These are phyloP conservation scores for Rhabdomys dilectus DNA, from an alignment of 2,113 vertebrate genomes.

Conservation along the genomic window DNA sequence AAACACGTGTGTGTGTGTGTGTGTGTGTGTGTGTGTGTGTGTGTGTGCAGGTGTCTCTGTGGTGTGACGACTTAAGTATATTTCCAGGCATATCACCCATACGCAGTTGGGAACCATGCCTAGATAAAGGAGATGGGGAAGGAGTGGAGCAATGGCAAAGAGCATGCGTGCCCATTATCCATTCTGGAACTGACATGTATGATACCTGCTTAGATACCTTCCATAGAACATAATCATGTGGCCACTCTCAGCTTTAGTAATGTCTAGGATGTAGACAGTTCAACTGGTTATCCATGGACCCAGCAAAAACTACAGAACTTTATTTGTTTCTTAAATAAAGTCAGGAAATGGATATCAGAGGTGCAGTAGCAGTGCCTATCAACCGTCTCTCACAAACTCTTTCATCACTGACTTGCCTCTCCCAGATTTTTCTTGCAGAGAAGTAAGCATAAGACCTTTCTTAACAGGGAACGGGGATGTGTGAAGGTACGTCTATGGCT, in stretches of 20 bases:
- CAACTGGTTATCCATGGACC: neutral
- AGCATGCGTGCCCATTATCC: neutral
- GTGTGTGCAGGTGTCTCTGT: neutral
- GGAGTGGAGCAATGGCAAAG: neutral
- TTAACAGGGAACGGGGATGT: neutral
- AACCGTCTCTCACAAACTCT: neutral
- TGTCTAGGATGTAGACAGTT: neutral
- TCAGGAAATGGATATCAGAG: neutral
- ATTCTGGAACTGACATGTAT: neutral
- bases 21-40: too few species aligned
- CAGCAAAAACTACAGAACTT: slow-evolving; percentile 4
- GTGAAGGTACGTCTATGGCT: neutral
- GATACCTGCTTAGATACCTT: neutral
- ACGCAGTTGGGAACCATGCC: neutral
- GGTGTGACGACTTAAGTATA: neutral
- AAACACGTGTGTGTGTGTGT: too few species aligned
- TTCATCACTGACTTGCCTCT: neutral
- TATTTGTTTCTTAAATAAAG: slow-evolving; percentile 39
- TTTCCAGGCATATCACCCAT: too few species aligned
- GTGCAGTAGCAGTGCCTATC: neutral
- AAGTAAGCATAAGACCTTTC: neutral
- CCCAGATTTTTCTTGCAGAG: neutral
- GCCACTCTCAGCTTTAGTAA: neutral
- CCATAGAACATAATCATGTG: neutral
- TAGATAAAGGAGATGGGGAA: neutral